phyloP scores from a whole-genome alignment of 2,888 invertebrate species.

The Luperina nickerlii region DNA sequence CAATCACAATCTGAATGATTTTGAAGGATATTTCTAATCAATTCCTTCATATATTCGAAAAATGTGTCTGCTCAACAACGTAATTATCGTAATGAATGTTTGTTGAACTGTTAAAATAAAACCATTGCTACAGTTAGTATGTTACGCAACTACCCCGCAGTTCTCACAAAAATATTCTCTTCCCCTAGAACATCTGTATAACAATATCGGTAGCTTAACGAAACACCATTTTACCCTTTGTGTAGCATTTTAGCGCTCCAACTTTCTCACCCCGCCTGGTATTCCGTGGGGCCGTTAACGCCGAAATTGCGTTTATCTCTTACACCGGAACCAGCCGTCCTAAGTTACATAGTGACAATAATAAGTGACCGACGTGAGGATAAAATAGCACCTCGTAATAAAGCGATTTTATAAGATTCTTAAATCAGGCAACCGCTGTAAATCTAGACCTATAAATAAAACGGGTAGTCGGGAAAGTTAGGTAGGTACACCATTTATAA shows the following conservation, averaged over 20 bases:
- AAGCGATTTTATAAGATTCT: not conserved
- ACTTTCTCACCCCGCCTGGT: conserved; percentile 56
- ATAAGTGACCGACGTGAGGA: conserved; percentile 22
- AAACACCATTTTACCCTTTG: not conserved
- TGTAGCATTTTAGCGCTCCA: conserved; percentile 52
- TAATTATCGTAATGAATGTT: not conserved
- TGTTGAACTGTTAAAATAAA: not conserved
- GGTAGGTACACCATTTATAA: too few species aligned
- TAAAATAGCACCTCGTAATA: conserved; percentile 27
- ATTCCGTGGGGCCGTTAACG: conserved; percentile 53
- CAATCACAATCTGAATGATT: too few species aligned
- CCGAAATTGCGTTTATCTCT: conserved; percentile 66
- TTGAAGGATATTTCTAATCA: too few species aligned
- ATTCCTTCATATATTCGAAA: too few species aligned
- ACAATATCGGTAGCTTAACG: not conserved
- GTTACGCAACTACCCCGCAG: not conserved
- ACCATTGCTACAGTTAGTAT: not conserved
- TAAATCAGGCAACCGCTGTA: not conserved
- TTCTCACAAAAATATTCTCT: not conserved
- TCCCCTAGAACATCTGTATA: not conserved
- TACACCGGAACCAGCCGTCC: conserved; percentile 46
- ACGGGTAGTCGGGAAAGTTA: too few species aligned
- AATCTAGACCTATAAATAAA: too few species aligned
- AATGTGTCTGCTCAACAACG: too few species aligned
- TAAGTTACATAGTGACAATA: conserved; percentile 39